phyloP scores from a whole-genome alignment of 2,113 vertebrate genomes.

The Cepphus grylle region DNA sequence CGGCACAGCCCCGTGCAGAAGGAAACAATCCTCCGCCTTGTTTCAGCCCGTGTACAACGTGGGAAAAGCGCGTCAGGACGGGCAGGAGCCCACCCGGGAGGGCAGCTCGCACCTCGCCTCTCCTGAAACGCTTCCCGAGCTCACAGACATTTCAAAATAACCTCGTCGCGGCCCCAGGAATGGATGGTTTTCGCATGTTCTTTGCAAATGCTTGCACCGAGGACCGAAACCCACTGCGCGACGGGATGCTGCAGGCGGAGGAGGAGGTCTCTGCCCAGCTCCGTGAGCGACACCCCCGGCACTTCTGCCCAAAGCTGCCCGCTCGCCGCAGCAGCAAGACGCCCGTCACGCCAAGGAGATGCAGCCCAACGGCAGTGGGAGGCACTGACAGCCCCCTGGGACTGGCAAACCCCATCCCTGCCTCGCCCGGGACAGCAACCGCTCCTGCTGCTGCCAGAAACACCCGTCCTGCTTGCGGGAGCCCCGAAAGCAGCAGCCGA shows the following conservation, averaged over 20 bases:
- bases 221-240: rapidly evolving
- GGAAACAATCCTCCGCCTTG: not conserved
- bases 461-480: rapidly evolving
- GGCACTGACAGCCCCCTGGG: not conserved
- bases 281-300: rapidly evolving
- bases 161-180: not conserved
- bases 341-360: rapidly evolving
- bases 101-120: not conserved
- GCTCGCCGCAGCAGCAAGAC: not conserved
- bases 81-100: not conserved
- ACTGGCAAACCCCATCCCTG: not conserved
- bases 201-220: rapidly evolving
- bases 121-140: not conserved
- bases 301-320: not conserved
- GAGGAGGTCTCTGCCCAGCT: not conserved
- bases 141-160: not conserved
- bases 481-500: not conserved
- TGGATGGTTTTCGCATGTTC: not conserved
- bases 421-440: not conserved
- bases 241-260: not conserved
- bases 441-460: not conserved
- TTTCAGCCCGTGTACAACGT: rapidly evolving
- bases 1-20: not conserved
- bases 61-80: not conserved
- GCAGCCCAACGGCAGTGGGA: not conserved